Percentiles rank a stretch among this genome's conserved stretches.
Evolutionary conservation across 2,113 vertebrate species (phyloP).

Genomic region (Pedionomus torquatus): DNA sequence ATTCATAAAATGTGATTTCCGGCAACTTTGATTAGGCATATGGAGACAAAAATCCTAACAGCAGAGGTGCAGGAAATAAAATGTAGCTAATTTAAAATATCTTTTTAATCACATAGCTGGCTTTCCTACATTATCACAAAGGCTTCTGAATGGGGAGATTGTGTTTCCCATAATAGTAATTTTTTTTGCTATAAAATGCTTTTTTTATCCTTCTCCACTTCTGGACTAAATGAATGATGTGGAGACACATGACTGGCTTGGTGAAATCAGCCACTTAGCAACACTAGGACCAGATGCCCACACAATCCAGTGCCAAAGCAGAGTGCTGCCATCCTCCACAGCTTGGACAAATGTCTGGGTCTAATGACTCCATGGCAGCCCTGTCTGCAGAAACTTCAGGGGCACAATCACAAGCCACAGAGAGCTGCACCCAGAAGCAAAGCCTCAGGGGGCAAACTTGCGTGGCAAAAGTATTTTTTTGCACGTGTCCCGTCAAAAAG

Average conservation of each 20-base stretch:
- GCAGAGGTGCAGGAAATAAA: slow-evolving; percentile 32
- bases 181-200: slow-evolving; percentile 46
- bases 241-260: slow-evolving; percentile 64
- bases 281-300: slow-evolving; percentile 75
- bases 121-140: slow-evolving; percentile 7
- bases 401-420: not conserved
- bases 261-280: slow-evolving; percentile 73
- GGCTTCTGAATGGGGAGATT: slow-evolving; percentile 1
- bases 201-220: slow-evolving; percentile 14
- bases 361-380: slow-evolving; percentile 50
- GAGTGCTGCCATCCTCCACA: slow-evolving; percentile 34
- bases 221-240: slow-evolving; percentile 61
- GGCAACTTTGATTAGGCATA: not conserved
- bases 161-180: slow-evolving; percentile 34
- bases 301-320: slow-evolving; percentile 69
- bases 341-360: slow-evolving; percentile 55
- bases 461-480: not conserved
- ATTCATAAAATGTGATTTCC: not conserved
- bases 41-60: not conserved
- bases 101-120: slow-evolving; percentile 30
- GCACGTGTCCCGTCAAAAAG: not conserved
- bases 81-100: slow-evolving; percentile 45
- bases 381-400: slow-evolving; percentile 32
- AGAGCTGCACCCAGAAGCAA: not conserved
- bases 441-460: not conserved